Base-by-base conservation (phyloP, 2,113 vertebrate genomes). In the Chionodraco myersi region DNA sequence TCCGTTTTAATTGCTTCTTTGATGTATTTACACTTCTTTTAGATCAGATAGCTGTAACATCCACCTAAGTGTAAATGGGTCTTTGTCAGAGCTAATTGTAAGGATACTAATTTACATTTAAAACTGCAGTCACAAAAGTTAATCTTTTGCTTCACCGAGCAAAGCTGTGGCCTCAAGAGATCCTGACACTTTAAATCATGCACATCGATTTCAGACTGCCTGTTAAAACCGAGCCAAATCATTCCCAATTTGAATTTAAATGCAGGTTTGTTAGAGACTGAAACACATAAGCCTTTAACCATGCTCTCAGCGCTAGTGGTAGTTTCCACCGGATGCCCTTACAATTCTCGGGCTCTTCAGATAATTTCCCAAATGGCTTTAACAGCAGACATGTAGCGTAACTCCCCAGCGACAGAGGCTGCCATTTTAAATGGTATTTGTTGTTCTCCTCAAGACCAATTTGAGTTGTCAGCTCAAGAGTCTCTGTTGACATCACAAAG, bases 291-390 rank as follows among this genome's bases (percentile, higher is more conserved):
- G 9, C 49, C 36, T 57, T 82, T 71, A 77, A 54, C 49, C 77
- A n/a, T 48, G 13, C n/a, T 79, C 67, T 12, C 13, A 2, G 6
- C 36, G 34, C 49, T 61, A 13, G 9, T 14, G n/a, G n/a, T 69
- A 56, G 61, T 74, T 53, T 83, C 61, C 68, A 34, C 41, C 6
- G 34, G 65, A 48, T 66, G 68, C 58, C 85, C 78, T 72, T 52
- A 54, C 21, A 71, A 67, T 72, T 72, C 65, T 68, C 59, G 41
- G 54, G n/a, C 80, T 72, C 23, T 73, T 80, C 61, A 78, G 44
- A 84, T 86, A 77, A 90, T 91, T 92, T 91, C 84, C 89, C 86
- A 82, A 76, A 86, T 78, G 87, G 76, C 54, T 74, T 73, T 60
- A 69, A 75, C 71, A 70, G 71, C 56, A 75, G 73, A 72, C 45